Base-by-base conservation (phyloP, 2,113 vertebrate species). In the Isichthys henryi region DNA sequence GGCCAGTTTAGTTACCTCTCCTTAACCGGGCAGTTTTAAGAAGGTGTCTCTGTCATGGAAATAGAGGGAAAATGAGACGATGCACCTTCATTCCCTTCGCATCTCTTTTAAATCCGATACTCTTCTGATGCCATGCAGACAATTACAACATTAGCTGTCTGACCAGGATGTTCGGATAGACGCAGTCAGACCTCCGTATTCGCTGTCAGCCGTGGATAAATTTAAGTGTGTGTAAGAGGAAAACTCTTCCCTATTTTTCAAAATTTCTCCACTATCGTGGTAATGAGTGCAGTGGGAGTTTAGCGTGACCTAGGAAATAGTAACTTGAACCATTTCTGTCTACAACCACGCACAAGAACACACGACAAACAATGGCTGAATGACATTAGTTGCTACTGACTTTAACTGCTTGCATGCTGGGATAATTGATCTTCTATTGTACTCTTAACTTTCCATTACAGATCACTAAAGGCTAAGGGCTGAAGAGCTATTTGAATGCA, bases 1-100 rank as follows among this genome's bases (percentile, higher is more conserved):
- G 1, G 62, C 80, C 7, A 10, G 39, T 21, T 45, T 7, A 7
- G 80, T 31, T 27, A 5, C 19, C 19, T 86, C 50, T 62, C 82
- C 43, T 89, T 89, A 82, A 46, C 45, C 82, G 91, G 90, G 77
- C 11, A 49, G 5, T 27, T 27, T n/a, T n/a, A 31, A 2, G 21
- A 85, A 43, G 8, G 45, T 49, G 23, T n/a, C 21, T 31, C 66
- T 90, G 91, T 90, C 87, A 90, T 70, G 86, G 88, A 90, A 90
- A 58, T 89, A 43, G 86, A 70, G 91, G 45, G 46, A 39, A 88
- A 4, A 39, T 6, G 19, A 88, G 62, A 66, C 0, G 0, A 66
- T 27, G 43, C 10, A 1, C 56, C 43, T 31, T n/a, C 23, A 74
- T 48, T 39, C 4, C 35, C 46, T 9, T 27, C 3, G n/a, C 5